These are phyloP conservation scores for Onychorhynchus coronatus DNA, from an alignment of 2,113 vertebrate genomes.

Conservation along the genomic window DNA sequence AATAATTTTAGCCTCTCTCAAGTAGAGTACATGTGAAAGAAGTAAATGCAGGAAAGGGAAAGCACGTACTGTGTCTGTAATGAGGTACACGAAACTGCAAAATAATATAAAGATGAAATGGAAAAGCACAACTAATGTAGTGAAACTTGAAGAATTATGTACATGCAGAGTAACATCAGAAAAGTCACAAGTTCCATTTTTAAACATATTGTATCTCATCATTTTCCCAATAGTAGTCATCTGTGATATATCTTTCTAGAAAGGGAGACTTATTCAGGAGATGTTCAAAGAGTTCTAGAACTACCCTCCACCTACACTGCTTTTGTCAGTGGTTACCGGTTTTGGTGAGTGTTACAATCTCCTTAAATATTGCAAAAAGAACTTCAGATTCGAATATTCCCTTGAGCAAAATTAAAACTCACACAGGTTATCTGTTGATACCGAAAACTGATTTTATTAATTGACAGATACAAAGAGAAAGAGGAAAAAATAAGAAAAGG, in stretches of 20 bases:
- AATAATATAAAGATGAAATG: not conserved
- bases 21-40: not conserved
- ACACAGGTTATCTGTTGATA: no score
- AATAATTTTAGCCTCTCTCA: not conserved
- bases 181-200: not conserved
- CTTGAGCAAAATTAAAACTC: no score
- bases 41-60: not conserved
- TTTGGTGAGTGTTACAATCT: no score
- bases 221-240: not conserved
- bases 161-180: not conserved
- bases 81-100: not conserved
- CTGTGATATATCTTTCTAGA: not conserved
- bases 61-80: not conserved
- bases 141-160: not conserved
- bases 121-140: not conserved
- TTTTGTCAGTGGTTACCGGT: not conserved
- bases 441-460: no score
- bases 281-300: not conserved
- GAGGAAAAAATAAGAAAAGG: no score
- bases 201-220: not conserved
- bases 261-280: not conserved
- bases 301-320: rapidly evolving
- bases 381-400: no score
- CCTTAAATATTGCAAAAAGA: no score
- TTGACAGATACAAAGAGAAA: no score